Evolutionary conservation across 1,140 invertebrate genomes (phyloP), one percentile per base, ranked within the genome.

Genomic region (Conopomorpha cramerella): DNA sequence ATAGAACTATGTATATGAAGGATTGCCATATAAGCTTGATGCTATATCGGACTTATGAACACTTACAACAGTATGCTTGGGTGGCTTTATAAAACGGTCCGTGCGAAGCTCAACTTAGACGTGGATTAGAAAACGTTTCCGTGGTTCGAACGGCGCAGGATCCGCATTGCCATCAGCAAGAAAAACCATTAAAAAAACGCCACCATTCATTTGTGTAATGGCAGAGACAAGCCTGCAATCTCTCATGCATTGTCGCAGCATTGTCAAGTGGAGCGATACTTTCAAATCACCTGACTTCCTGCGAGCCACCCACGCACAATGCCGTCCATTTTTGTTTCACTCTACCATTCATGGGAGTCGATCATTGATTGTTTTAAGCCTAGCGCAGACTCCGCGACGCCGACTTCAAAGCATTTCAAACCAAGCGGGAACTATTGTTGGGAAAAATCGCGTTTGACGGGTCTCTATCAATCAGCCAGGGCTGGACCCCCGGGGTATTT

Each of bases 361-460:
- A 62, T 67, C 67, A 71, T 68, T 67, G 66, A 73, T 76, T 76
- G 71, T 76, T 76, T 76, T 71, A 74, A 52, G 59, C 7, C 17
- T n/a, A 18, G 2, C 10, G 14, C 55, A 73, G 71, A 76, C 71
- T 57, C 57, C 43, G 45, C 55, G 71, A 56, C 71, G 71, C 71
- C 67, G 59, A 46, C 43, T 45, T 51, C 40, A 41, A 17, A 37
- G 45, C 51, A 55, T 53, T 59, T 55, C 57, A 46, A 61, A 64
- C 53, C 51, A 36, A 35, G 33, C 38, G 32, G 32, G 23, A 34
- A 33, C 28, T 51, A 68, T 72, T 72, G 66, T 71, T 47, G 51
- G 47, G 49, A 43, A 57, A 60, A 34, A 60, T 32, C 36, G 38
- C 27, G 36, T 45, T 55, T 63, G 55, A 57, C 52, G 55, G 59